Percentiles rank a stretch among this genome's conserved stretches.
These are phyloP conservation scores for Brachyistius frenatus DNA, from an alignment of 2,113 vertebrate genomes.

Conservation along the genomic window DNA sequence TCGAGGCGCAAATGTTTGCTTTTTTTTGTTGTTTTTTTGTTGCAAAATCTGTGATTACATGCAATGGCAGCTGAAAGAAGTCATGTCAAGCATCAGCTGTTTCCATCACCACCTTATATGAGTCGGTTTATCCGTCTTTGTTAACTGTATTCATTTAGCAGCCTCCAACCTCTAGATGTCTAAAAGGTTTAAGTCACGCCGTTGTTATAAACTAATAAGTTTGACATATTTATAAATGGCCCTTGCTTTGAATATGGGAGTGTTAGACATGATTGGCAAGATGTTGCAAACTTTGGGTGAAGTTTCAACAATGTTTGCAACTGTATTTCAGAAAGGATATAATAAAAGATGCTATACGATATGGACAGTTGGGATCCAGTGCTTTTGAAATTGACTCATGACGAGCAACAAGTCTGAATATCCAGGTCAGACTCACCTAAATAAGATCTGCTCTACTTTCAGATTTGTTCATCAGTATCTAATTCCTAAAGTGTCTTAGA, in stretches of 20 bases:
- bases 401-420: background rate
- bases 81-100: background rate
- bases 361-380: background rate
- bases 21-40: background rate
- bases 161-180: too few species aligned
- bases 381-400: background rate
- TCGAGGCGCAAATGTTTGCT: background rate
- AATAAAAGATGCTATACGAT: background rate
- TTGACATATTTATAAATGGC: too few species aligned
- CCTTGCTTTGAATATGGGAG: background rate
- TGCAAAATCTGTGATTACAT: background rate
- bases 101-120: background rate
- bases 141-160: too few species aligned
- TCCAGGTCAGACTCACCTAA: too few species aligned
- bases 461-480: too few species aligned
- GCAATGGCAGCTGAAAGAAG: background rate
- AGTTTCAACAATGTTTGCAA: too few species aligned
- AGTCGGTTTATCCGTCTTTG: too few species aligned
- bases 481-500: too few species aligned
- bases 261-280: background rate
- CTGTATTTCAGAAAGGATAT: background rate
- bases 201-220: too few species aligned
- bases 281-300: too few species aligned
- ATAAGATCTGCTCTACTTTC: too few species aligned
- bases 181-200: too few species aligned